Conservation (phyloP, 2,797 vertebrate species). For the Enteromius viviparus region DNA sequence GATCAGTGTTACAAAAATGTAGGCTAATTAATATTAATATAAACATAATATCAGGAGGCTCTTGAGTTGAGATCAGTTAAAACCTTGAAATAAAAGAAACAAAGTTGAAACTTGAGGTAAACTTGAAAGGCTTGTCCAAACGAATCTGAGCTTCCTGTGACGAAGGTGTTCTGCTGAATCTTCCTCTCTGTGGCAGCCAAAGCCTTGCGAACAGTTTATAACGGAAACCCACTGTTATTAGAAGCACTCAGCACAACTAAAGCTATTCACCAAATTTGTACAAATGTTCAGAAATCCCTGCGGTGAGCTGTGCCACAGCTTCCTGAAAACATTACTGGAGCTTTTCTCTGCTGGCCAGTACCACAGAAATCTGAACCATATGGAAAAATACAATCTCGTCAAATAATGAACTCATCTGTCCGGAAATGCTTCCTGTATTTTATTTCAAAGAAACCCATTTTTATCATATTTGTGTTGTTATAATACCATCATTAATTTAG, state of each 20-base stretch:
- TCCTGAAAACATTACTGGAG: neutral
- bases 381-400: neutral
- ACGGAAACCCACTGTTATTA: constrained; percentile 21
- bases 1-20: too few relatives aligned
- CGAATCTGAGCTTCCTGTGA: neutral
- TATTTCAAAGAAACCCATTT: too few relatives aligned
- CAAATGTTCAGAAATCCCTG: neutral
- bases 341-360: neutral
- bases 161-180: neutral
- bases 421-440: neutral
- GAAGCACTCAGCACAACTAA: neutral
- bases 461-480: too few relatives aligned
- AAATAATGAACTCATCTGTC: neutral
- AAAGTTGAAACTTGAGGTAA: too few relatives aligned
- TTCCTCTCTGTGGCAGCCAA: neutral
- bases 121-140: neutral
- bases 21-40: neutral
- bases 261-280: constrained; percentile 9
- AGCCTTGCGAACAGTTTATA: neutral
- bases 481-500: too few relatives aligned
- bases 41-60: too few relatives aligned
- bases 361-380: neutral
- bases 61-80: constrained; percentile 2
- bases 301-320: neutral
- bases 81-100: neutral